Evolutionary conservation across 1,140 invertebrate species (phyloP).

Genomic region (Agrypnia vestita): DNA sequence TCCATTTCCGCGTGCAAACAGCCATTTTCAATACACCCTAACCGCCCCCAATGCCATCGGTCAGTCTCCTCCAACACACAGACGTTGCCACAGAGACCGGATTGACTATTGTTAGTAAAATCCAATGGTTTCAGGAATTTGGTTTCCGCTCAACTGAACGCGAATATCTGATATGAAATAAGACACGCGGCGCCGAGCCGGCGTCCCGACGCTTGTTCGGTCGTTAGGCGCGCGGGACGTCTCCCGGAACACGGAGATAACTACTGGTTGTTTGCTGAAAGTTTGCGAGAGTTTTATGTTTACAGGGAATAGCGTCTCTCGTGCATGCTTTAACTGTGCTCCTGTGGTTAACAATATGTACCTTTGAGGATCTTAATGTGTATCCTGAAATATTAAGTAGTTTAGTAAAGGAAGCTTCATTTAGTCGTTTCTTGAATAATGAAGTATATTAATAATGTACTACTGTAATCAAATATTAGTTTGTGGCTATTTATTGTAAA

Average conservation of each 20-base stretch:
- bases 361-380: too few relatives aligned
- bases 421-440: too few relatives aligned
- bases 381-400: too few relatives aligned
- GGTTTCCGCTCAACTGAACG: background rate
- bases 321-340: too few relatives aligned
- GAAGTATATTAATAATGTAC: too few relatives aligned
- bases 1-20: too few relatives aligned
- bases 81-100: background rate
- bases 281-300: background rate
- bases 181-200: background rate
- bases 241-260: background rate
- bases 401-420: too few relatives aligned
- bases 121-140: background rate
- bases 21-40: too few relatives aligned
- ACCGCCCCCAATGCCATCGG: too few relatives aligned
- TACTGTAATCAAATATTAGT: too few relatives aligned
- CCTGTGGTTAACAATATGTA: too few relatives aligned
- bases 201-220: background rate
- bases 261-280: background rate
- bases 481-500: too few relatives aligned
- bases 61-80: background rate
- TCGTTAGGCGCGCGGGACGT: background rate
- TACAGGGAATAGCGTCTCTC: slow-evolving; percentile 1
- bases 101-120: background rate
- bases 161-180: slow-evolving; percentile 18